These are phyloP conservation scores for Andricus grossulariae DNA, from an alignment of 1,140 invertebrate genomes.

Conservation along the genomic window DNA sequence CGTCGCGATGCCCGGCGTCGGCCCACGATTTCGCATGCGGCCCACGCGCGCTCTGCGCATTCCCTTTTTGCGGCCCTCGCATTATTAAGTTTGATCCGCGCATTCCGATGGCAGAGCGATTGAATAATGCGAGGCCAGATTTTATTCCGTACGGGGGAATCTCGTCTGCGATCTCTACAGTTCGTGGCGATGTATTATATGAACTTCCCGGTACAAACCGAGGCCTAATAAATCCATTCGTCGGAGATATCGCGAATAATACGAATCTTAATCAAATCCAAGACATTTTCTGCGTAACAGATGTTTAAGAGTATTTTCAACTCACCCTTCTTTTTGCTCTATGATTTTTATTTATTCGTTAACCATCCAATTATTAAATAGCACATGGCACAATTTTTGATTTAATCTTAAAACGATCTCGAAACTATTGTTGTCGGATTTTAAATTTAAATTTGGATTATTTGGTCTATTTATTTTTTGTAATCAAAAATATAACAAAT, in stretches of 20 bases:
- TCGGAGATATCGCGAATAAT: background rate
- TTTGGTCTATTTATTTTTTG: too few relatives aligned
- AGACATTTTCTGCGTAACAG: too few relatives aligned
- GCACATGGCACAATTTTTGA: too few relatives aligned
- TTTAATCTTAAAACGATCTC: too few relatives aligned
- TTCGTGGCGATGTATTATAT: constrained; percentile 47
- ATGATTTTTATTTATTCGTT: too few relatives aligned
- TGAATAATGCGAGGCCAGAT: constrained; percentile 70
- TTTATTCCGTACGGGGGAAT: constrained; percentile 65
- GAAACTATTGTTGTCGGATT: too few relatives aligned
- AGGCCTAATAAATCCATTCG: background rate
- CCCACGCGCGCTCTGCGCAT: constrained; percentile 53
- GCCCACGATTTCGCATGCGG: constrained; percentile 61
- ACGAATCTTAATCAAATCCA: too few relatives aligned
- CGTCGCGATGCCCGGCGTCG: constrained; percentile 61
- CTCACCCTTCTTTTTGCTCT: too few relatives aligned
- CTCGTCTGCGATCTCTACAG: constrained; percentile 64
- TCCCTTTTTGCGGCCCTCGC: constrained; percentile 58
- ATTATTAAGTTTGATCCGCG: constrained; percentile 73
- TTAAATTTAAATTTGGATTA: too few relatives aligned
- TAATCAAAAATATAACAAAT: too few relatives aligned
- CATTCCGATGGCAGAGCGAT: constrained; percentile 70
- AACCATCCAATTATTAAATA: too few relatives aligned
- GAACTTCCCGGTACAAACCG: background rate
- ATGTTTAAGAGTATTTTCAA: too few relatives aligned